Percentiles rank a stretch among this genome's conserved stretches.
Evolutionary conservation across 2,888 invertebrate genomes (phyloP).

Genomic region (Cantharis rustica): DNA sequence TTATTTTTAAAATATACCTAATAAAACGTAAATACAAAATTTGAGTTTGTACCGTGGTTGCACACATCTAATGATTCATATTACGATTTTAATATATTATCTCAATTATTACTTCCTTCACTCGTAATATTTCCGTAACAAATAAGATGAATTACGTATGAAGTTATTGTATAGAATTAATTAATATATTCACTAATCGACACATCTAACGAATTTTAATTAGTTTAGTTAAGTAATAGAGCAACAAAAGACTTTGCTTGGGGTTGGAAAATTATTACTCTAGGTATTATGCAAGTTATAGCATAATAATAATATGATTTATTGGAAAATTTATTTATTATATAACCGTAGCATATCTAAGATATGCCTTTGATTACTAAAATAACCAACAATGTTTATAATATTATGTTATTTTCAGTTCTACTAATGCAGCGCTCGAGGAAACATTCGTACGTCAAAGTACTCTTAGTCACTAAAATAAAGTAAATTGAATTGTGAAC

Average conservation of each 20-base stretch:
- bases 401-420: neutral
- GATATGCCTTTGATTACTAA: neutral
- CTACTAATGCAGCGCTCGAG: neutral
- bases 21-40: neutral
- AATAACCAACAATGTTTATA: neutral
- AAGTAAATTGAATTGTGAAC: neutral
- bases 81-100: neutral
- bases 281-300: neutral
- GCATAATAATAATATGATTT: neutral
- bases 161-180: neutral
- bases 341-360: neutral
- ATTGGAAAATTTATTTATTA: neutral
- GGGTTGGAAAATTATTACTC: neutral
- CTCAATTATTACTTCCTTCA: neutral
- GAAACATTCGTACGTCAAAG: neutral
- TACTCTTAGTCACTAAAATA: neutral
- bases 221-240: neutral
- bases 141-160: neutral
- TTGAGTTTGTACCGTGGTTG: neutral
- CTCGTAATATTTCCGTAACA: neutral
- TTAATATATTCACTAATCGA: conserved; percentile 1
- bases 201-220: conserved; percentile 10
- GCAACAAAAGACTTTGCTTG: neutral
- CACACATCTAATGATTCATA: neutral
- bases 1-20: no score